These are phyloP conservation scores for Drosophila tani DNA, from an alignment of 1,140 invertebrate species.

Conservation along the genomic window DNA sequence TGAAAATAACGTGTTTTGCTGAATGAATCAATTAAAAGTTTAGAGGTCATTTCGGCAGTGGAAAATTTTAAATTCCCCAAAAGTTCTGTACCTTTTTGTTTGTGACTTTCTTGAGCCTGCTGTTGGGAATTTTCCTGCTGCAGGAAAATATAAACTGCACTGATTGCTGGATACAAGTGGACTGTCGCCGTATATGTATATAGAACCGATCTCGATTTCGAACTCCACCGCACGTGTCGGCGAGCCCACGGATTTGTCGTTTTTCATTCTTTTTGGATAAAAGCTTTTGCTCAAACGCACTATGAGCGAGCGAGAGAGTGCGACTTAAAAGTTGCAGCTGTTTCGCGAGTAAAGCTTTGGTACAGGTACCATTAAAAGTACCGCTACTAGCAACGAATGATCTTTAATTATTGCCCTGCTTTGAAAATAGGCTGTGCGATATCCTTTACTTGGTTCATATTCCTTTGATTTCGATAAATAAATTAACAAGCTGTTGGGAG, in stretches of 20 bases:
- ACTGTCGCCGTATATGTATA: conserved; percentile 14
- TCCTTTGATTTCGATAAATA: neutral
- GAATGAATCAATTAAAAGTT: conserved; percentile 5
- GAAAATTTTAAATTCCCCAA: neutral
- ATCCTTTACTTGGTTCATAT: too few species aligned
- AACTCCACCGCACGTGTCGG: conserved; percentile 43
- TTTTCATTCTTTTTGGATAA: conserved; percentile 36
- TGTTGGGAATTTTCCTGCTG: neutral
- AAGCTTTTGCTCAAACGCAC: conserved; percentile 49
- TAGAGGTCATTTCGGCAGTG: neutral
- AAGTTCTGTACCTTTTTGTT: conserved; percentile 41
- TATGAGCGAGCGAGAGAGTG: conserved; percentile 28
- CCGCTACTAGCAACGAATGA: too few species aligned
- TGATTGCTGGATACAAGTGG: conserved; percentile 11
- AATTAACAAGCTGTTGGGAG: neutral
- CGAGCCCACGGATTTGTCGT: neutral
- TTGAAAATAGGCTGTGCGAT: too few species aligned
- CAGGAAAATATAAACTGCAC: conserved; percentile 33
- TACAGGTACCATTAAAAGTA: conserved; percentile 21
- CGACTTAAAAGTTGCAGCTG: conserved; percentile 42
- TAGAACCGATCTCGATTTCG: conserved; percentile 8
- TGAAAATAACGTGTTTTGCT: conserved; percentile 6
- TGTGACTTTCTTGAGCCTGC: conserved; percentile 23
- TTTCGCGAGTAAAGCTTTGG: conserved; percentile 17
- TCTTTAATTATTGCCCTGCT: neutral